Evolutionary conservation across 2,888 invertebrate genomes (phyloP).

Genomic region (Drosophila kokeensis): DNA sequence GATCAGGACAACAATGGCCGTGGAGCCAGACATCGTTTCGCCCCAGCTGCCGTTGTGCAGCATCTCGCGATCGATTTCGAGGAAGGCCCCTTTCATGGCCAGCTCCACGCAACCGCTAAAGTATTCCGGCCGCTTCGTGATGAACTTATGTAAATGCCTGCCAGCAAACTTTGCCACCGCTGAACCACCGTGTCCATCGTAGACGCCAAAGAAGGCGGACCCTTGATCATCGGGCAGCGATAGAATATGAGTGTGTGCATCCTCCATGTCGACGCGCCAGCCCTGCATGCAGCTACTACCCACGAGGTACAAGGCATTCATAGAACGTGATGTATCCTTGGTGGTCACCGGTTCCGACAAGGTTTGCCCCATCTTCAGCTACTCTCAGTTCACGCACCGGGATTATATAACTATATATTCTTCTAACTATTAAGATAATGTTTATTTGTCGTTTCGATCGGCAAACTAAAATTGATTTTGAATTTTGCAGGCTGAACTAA

Average conservation of each 20-base stretch:
- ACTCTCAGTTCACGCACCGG: background rate
- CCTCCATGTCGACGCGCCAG: conserved; percentile 99
- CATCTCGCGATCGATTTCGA: conserved; percentile 97
- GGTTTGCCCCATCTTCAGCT: conserved; percentile 95
- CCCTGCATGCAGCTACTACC: conserved; percentile 99
- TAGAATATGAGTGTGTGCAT: conserved; percentile 98
- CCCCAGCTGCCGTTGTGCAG: conserved; percentile 93
- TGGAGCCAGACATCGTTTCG: conserved; percentile 97
- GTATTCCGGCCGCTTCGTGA: conserved; percentile 93
- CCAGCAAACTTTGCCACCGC: conserved; percentile 98
- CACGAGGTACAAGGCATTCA: conserved; percentile 89
- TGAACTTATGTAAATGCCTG: conserved; percentile 96
- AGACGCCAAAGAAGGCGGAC: conserved; percentile 98
- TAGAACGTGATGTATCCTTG: conserved; percentile 93
- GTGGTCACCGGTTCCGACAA: conserved; percentile 98
- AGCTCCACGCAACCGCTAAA: conserved; percentile 90
- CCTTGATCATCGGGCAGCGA: conserved; percentile 96
- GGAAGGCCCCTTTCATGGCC: conserved; percentile 93
- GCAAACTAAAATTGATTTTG: conserved; percentile 23
- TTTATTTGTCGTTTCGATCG: conserved; percentile 8
- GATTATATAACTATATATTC: conserved; percentile 1
- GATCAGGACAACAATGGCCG: conserved; percentile 94
- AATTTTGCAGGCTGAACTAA: conserved; percentile 34
- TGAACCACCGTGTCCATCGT: conserved; percentile 90
- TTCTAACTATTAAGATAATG: conserved; percentile 6